Evolutionary conservation across 2,797 vertebrate species (phyloP).

Genomic region (Aratinga solstitialis): DNA sequence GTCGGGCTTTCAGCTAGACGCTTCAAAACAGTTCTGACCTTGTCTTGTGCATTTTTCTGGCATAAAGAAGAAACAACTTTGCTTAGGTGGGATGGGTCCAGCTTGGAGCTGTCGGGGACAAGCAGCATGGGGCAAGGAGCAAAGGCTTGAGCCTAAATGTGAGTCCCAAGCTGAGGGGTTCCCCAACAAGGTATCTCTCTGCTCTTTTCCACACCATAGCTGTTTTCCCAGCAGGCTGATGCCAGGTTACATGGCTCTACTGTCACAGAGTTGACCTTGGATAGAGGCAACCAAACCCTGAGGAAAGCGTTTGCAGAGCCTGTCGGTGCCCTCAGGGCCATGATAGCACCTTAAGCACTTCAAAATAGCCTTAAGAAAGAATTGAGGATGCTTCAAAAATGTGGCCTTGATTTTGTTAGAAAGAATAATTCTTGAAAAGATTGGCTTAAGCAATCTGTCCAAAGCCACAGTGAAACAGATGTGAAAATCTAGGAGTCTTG

Average conservation of each 20-base stretch:
- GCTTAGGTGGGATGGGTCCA: neutral
- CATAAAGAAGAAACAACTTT: neutral
- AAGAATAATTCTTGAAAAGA: neutral
- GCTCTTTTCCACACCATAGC: neutral
- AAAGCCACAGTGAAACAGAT: neutral
- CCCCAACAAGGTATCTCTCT: neutral
- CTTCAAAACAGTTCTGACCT: neutral
- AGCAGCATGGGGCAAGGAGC: neutral
- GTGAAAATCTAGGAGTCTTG: neutral
- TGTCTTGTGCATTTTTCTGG: neutral
- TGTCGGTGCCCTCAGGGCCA: neutral
- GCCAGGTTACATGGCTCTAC: fast-evolving
- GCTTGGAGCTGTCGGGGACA: neutral
- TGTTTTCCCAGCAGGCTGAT: neutral
- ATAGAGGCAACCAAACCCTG: neutral
- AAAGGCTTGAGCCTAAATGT: neutral
- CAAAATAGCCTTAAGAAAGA: neutral
- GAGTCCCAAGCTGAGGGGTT: neutral
- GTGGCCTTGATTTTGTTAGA: neutral
- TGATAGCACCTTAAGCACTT: neutral
- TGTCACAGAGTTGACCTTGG: neutral
- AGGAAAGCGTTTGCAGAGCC: neutral
- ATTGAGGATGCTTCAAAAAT: neutral
- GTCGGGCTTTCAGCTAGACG: neutral
- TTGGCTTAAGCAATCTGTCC: neutral